Evolutionary conservation across 2,797 vertebrate species (phyloP).

Genomic region (Peromyscus nudipes): DNA sequence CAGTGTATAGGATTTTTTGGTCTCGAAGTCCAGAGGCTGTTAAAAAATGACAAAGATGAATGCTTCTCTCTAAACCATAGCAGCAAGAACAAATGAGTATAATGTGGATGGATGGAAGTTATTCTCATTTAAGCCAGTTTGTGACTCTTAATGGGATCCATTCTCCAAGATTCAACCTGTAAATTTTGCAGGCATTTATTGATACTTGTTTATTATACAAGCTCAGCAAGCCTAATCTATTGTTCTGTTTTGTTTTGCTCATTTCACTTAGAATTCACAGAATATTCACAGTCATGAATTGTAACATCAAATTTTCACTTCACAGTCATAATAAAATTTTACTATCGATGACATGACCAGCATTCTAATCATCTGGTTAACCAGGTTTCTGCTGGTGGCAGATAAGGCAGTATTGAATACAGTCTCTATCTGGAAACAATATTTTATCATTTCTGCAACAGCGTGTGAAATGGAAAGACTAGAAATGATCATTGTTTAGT

Average conservation of each 20-base stretch:
- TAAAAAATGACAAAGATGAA: constrained; percentile 88
- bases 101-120: constrained; percentile 87
- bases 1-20: constrained; percentile 95
- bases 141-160: constrained; percentile 84
- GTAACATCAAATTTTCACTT: constrained; percentile 83
- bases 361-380: constrained; percentile 83
- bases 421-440: constrained; percentile 83
- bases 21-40: constrained; percentile 97
- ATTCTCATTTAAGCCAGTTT: constrained; percentile 80
- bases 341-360: constrained; percentile 72
- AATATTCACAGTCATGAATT: constrained; percentile 83
- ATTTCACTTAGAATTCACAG: constrained; percentile 84
- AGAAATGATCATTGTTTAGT: constrained; percentile 82
- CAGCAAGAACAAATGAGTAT: constrained; percentile 85
- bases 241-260: constrained; percentile 81
- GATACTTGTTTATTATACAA: constrained; percentile 85
- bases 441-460: constrained; percentile 85
- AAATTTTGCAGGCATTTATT: constrained; percentile 84
- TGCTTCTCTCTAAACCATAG: constrained; percentile 86
- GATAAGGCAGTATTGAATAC: constrained; percentile 80
- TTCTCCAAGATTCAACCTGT: constrained; percentile 75
- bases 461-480: constrained; percentile 83
- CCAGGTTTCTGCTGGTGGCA: constrained; percentile 81
- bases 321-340: constrained; percentile 85
- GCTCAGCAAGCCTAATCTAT: constrained; percentile 79